phyloP scores from a whole-genome alignment of 2,888 invertebrate species.

The Adelognathus sp. region DNA sequence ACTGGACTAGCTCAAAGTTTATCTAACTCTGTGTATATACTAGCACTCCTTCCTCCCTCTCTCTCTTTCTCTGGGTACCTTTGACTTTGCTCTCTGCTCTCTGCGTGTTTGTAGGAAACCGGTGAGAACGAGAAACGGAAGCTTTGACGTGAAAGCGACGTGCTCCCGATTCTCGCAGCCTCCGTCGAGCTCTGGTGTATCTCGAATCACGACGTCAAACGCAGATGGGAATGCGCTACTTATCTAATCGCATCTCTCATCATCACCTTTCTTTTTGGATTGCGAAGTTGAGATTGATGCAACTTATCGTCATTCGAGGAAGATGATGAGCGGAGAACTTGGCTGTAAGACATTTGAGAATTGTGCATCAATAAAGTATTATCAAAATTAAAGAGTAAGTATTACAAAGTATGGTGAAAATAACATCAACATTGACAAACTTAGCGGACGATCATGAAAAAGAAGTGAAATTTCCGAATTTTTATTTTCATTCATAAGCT shows the following conservation, averaged over 20 bases:
- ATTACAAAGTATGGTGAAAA: too few species aligned
- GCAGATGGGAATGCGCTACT: background rate
- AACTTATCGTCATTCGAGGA: background rate
- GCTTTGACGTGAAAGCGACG: background rate
- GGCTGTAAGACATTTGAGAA: too few species aligned
- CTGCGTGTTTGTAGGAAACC: background rate
- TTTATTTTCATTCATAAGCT: too few species aligned
- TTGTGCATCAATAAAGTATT: too few species aligned
- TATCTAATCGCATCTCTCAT: background rate
- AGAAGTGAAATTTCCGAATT: too few species aligned
- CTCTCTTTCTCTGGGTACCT: background rate
- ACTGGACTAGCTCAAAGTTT: conserved; percentile 3
- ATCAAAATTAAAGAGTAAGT: too few species aligned
- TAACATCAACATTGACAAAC: too few species aligned
- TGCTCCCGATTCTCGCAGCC: background rate
- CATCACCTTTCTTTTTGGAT: background rate
- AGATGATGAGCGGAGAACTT: too few species aligned
- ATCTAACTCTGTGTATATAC: background rate
- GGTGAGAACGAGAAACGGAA: background rate
- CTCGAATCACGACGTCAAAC: background rate
- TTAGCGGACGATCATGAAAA: too few species aligned
- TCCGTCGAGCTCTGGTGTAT: background rate
- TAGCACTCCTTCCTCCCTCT: background rate
- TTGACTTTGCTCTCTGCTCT: background rate
- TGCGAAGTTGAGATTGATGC: background rate